A percentile compares a stretch with the other conserved stretches of the same genome.
Conservation (phyloP, 1,140 invertebrate genomes). For the Rhizoglyphus robini region DNA sequence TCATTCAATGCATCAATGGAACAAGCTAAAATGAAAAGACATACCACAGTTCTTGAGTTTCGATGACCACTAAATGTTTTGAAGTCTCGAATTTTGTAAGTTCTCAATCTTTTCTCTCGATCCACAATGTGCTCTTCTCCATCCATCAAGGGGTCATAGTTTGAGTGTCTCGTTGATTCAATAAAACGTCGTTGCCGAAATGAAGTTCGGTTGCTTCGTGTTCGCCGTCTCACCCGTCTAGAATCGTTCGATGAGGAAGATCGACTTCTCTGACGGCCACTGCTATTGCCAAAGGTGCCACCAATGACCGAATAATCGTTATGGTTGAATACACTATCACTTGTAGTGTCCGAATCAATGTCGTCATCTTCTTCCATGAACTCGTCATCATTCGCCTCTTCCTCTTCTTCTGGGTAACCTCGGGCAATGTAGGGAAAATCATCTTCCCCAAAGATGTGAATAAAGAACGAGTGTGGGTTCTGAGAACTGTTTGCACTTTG, state of each 20-base stretch:
- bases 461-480: not conserved
- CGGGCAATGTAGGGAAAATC: not conserved
- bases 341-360: conserved; percentile 1
- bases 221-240: not conserved
- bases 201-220: not conserved
- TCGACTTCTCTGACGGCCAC: not conserved
- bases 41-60: conserved; percentile 50
- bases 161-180: conserved; percentile 17
- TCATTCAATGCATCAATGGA: no score
- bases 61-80: conserved; percentile 61
- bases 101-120: conserved; percentile 31
- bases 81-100: conserved; percentile 41
- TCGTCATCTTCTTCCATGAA: conserved; percentile 5
- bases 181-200: not conserved
- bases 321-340: conserved; percentile 4
- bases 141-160: no score
- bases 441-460: not conserved
- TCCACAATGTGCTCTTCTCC: conserved; percentile 16
- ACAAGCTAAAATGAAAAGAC: conserved; percentile 17
- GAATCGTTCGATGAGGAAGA: conserved; percentile 14
- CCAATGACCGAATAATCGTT: not conserved
- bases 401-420: not conserved
- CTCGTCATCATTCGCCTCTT: not conserved
- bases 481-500: no score
- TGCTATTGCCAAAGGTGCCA: not conserved